Evolutionary conservation across 2,113 vertebrate genomes (phyloP), one percentile per base, ranked within the genome.

Genomic region (Paramisgurnus dabryanus): DNA sequence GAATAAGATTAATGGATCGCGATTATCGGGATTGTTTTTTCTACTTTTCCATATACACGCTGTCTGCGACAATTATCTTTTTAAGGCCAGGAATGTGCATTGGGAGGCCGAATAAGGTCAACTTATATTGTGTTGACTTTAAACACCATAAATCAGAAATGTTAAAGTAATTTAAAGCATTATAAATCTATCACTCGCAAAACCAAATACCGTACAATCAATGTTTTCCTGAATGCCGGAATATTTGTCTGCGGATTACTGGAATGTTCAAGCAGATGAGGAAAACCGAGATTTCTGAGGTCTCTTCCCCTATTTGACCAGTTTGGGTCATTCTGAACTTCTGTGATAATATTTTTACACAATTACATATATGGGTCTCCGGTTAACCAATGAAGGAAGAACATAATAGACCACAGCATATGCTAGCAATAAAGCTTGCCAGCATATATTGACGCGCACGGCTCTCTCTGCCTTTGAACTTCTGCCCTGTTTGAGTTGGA

Each of bases 401-500:
- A 75, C 82, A 82, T 86, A 85, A 87, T 84, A 82, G 76, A 70
- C 82, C 70, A 73, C 68, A 80, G 83, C 89, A 89, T 85, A 81
- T 90, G 88, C 89, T 79, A 88, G 86, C 88, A 83, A 89, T 89
- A 87, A 91, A 87, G 87, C 76, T 66, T 63, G 79, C 82, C 78
- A 27, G 64, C 84, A 82, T 86, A 80, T 85, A 85, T 85, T 78
- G 87, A 86, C 86, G 86, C 88, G 83, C 85, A 82, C 76, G 82
- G 43, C 17, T 71, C 67, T 76, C 73, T 78, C 84, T 57, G 85
- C 67, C 79, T 86, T 89, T 87, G 86, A 87, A 88, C 82, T 43
- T 15, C 73, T 77, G 82, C 83, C 75, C 61, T 90, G 66, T 91
- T 92, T 88, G 87, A 85, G 80, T 90, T 87, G 87, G 86, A 90